These are phyloP conservation scores for Ophioninae sp. DNA, from an alignment of 2,888 invertebrate genomes.

Conservation along the genomic window DNA sequence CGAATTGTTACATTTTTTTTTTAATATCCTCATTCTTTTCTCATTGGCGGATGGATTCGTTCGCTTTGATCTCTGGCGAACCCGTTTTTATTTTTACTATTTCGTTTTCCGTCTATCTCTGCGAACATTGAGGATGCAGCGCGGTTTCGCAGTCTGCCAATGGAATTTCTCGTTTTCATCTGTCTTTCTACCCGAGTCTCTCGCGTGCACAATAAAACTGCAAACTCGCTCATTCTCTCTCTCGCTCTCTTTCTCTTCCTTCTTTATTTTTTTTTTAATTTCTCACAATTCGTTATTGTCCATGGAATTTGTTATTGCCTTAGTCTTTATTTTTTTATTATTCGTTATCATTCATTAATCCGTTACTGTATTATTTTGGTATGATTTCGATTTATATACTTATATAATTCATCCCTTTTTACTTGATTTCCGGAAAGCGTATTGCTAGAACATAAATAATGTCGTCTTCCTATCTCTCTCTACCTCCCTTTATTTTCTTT, in stretches of 20 bases:
- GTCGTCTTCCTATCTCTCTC: too few relatives aligned
- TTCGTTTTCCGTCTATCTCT: constrained; percentile 4
- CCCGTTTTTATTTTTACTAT: not conserved
- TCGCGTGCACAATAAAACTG: not conserved
- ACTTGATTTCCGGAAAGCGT: too few relatives aligned
- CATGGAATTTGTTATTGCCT: too few relatives aligned
- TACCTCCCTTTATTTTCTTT: too few relatives aligned
- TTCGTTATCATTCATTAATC: too few relatives aligned
- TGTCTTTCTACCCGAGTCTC: not conserved
- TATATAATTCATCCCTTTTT: too few relatives aligned
- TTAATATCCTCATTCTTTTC: not conserved
- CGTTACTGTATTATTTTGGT: too few relatives aligned
- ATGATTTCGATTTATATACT: too few relatives aligned
- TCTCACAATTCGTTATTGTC: too few relatives aligned
- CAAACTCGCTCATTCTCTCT: not conserved
- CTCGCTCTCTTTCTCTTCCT: constrained; percentile 30
- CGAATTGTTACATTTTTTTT: not conserved
- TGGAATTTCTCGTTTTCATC: constrained; percentile 46
- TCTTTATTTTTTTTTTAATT: too few relatives aligned
- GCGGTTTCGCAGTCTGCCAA: constrained; percentile 36
- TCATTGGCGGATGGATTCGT: not conserved
- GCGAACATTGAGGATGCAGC: constrained; percentile 20
- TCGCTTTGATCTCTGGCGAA: not conserved
- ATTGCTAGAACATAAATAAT: too few relatives aligned
- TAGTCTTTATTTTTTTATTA: too few relatives aligned